Evolutionary conservation across 2,888 invertebrate species (phyloP).

Genomic region (Enchytraeus crypticus): DNA sequence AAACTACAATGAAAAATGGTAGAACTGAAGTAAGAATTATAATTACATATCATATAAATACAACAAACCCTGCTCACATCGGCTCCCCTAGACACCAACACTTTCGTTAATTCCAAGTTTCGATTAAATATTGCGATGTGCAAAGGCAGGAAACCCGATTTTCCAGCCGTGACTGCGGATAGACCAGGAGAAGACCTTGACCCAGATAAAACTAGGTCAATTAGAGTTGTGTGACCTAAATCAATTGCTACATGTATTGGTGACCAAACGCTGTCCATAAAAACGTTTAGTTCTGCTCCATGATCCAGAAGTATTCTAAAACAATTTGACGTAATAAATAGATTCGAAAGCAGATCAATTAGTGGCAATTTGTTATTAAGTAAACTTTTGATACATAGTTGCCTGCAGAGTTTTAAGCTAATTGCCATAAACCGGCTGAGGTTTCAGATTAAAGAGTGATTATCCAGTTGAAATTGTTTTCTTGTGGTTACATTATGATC

Average conservation of each 20-base stretch:
- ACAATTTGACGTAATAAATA: too few species aligned
- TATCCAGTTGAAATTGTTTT: too few species aligned
- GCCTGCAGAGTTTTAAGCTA: too few species aligned
- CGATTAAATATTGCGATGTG: slow-evolving; percentile 15
- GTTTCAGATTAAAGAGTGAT: too few species aligned
- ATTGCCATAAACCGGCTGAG: too few species aligned
- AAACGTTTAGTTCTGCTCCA: slow-evolving; percentile 4
- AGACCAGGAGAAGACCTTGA: background rate
- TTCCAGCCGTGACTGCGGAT: background rate
- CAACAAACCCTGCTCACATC: background rate
- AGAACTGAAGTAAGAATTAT: too few species aligned
- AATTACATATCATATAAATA: too few species aligned
- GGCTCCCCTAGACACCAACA: slow-evolving; percentile 12
- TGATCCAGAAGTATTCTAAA: background rate
- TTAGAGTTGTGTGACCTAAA: slow-evolving; percentile 1
- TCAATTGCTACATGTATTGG: slow-evolving; percentile 19
- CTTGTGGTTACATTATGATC: too few species aligned
- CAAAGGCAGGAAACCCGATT: slow-evolving; percentile 7
- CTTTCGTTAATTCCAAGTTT: slow-evolving; percentile 7
- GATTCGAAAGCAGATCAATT: too few species aligned
- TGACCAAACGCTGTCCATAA: slow-evolving; percentile 12
- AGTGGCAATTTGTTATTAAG: too few species aligned
- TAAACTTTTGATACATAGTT: too few species aligned
- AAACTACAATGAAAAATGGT: too few species aligned
- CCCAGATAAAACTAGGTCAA: slow-evolving; percentile 1